Base-by-base conservation (phyloP, 2,113 vertebrate genomes). In the Paratilapia polleni region DNA sequence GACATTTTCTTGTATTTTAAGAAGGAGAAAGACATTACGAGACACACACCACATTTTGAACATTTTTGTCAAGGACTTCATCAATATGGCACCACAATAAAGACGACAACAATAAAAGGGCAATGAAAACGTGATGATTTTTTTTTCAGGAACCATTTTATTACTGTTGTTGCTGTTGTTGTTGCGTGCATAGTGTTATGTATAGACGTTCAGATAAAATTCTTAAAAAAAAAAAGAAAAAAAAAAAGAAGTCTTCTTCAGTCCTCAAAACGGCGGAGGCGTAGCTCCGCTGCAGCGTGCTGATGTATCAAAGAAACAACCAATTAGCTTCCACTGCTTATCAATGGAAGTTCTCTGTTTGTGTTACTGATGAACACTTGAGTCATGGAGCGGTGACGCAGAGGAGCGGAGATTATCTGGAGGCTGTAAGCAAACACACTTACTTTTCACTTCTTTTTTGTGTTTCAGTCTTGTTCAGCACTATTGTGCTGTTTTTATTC, bases 391-490 rank as follows among this genome's bases (percentile, higher is more conserved):
- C 15, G n/a, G 34, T 49, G 66, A 52, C 31, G 57, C 17, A 14
- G 34, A 62, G 59, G 52, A 74, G 26, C 38, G 54, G 24, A 43
- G 13, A 20, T 20, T 58, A 6, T 36, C 68, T 19, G 70, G 5
- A 59, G 20, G 36, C 60, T 82, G 91, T 92, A 66, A 92, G 89
- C 78, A 60, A 24, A 43, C 52, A 4, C 11, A 22, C 49, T 43
- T 74, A n/a, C 11, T 57, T 41, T 49, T 24, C 4, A 31, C 49
- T 59, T 78, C 17, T 12, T 49, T 36, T 54, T 24, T 47, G 6
- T 60, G 9, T 12, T 49, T 75, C 4, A 52, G n/a, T 66, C 9
- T 20, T 64, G 28, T 74, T 36, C 10, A 38, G 24, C 6, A 1
- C 24, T n/a, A 11, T 2, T 31, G 43, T 52, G 66, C 0, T 73